A percentile compares a stretch with the other conserved stretches of the same genome.
phyloP scores from a whole-genome alignment of 2,797 vertebrate species.

The Salarias fasciatus region DNA sequence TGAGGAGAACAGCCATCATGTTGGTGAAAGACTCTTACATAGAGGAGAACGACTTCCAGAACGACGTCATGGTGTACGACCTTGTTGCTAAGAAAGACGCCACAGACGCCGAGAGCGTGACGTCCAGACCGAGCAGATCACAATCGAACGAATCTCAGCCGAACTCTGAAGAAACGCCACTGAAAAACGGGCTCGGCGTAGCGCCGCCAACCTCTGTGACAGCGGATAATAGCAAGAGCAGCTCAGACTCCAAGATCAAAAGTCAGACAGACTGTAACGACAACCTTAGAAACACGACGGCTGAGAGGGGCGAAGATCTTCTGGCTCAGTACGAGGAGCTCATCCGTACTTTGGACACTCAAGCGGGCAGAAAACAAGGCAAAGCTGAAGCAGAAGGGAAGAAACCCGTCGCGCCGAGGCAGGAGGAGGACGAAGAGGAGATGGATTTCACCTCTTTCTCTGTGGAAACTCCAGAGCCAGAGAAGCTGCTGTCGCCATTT shows the following conservation, averaged over 20 bases:
- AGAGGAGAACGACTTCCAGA: constrained; percentile 96
- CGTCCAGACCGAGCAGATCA: constrained; percentile 9
- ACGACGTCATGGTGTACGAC: constrained; percentile 94
- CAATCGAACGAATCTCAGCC: constrained; percentile 26
- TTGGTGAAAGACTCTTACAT: constrained; percentile 93
- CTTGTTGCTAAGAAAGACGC: constrained; percentile 91
- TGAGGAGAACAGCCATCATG: constrained; percentile 91
- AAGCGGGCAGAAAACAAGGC: constrained; percentile 55
- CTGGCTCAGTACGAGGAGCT: constrained; percentile 91
- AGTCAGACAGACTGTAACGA: constrained; percentile 57
- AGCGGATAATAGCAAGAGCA: constrained; percentile 55
- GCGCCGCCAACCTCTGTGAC: constrained; percentile 42
- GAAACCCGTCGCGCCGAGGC: constrained; percentile 63
- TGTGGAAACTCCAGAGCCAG: constrained; percentile 84
- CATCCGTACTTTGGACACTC: constrained; percentile 87
- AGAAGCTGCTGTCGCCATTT: constrained; percentile 84
- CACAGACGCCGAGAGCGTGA: constrained; percentile 56
- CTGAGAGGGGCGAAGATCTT: constrained; percentile 84
- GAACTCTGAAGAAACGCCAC: constrained; percentile 12
- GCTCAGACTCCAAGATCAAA: constrained; percentile 44
- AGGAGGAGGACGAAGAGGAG: constrained; percentile 82
- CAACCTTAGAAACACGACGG: constrained; percentile 40
- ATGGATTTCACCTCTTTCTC: constrained; percentile 88
- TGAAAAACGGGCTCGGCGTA: constrained; percentile 72
- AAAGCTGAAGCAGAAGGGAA: constrained; percentile 66